Base-by-base conservation (phyloP, 1,140 invertebrate genomes). In the Scaptodrosophila lebanonensis region DNA sequence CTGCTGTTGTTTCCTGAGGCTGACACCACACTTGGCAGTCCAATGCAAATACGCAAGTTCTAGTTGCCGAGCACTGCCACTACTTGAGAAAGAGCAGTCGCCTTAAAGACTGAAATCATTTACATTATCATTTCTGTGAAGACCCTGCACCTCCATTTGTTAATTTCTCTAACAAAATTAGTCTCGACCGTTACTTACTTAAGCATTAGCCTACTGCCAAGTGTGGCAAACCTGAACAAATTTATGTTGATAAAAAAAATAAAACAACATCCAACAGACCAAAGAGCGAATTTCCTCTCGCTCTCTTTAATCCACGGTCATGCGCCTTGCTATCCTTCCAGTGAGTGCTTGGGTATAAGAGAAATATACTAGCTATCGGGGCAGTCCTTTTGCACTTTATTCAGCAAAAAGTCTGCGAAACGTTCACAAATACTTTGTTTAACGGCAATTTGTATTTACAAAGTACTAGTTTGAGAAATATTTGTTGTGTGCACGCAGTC, bases 371-470 rank as follows among this genome's bases (percentile, higher is more conserved):
- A 7, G n/a, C n/a, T 13, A 16, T 1, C 1, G 57, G 76, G 38
- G 58, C n/a, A n/a, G n/a, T n/a, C n/a, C 7, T 33, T 82, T 71
- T 63, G 22, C 76, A 3, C 75, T 82, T 82, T 67, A 82, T 76
- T 83, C 76, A 83, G 76, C 68, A n/a, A n/a, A n/a, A n/a, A n/a
- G 11, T 2, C 3, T n/a, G 1, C 16, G 2, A n/a, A 1, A 18
- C 7, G 17, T 8, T n/a, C 40, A 48, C 42, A 56, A 16, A 2
- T 45, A 25, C 8, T 8, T 25, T 25, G 22, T 3, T 8, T 59
- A 42, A 20, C 13, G 27, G 32, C 18, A 49, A 42, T 56, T 33
- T 30, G 25, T 47, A 36, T 53, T n/a, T n/a, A n/a, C n/a, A n/a
- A n/a, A n/a, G n/a, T n/a, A n/a, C n/a, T n/a, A n/a, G n/a, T n/a